These are phyloP conservation scores for Drosophila yakuba DNA, from an alignment of 1,140 invertebrate species.

Conservation along the genomic window DNA sequence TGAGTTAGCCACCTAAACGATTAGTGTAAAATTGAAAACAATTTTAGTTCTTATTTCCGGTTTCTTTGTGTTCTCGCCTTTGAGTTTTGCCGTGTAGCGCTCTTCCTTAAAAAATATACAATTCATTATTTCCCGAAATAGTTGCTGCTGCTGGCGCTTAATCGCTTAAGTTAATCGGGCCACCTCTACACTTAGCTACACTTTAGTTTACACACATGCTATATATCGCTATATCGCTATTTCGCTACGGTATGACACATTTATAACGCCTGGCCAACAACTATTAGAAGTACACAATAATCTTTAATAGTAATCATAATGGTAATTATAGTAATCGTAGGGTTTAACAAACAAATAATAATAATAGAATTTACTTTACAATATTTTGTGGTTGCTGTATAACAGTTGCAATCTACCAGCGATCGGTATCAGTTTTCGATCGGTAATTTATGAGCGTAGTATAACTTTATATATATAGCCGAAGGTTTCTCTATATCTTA, in stretches of 20 bases:
- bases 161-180: constrained; percentile 33
- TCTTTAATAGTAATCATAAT: constrained; percentile 47
- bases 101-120: constrained; percentile 56
- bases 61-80: constrained; percentile 31
- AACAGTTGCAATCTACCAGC: constrained; percentile 69
- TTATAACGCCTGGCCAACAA: constrained; percentile 44
- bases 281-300: constrained; percentile 46
- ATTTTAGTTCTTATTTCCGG: constrained; percentile 54
- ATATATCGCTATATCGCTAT: constrained; percentile 16
- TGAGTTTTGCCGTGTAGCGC: constrained; percentile 36
- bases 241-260: constrained; percentile 46
- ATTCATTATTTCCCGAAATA: constrained; percentile 56
- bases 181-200: constrained; percentile 37
- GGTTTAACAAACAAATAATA: constrained; percentile 46
- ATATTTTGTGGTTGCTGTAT: constrained; percentile 59
- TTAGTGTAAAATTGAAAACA: constrained; percentile 76
- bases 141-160: constrained; percentile 41
- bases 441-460: constrained; percentile 47
- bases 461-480: constrained; percentile 45
- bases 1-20: constrained; percentile 42
- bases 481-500: constrained; percentile 42
- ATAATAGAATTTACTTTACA: constrained; percentile 51
- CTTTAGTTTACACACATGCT: constrained; percentile 44
- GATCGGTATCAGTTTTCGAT: constrained; percentile 58
- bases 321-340: constrained; percentile 48